Conservation (phyloP, 2,113 vertebrate species). For the Cyanistes caeruleus region DNA sequence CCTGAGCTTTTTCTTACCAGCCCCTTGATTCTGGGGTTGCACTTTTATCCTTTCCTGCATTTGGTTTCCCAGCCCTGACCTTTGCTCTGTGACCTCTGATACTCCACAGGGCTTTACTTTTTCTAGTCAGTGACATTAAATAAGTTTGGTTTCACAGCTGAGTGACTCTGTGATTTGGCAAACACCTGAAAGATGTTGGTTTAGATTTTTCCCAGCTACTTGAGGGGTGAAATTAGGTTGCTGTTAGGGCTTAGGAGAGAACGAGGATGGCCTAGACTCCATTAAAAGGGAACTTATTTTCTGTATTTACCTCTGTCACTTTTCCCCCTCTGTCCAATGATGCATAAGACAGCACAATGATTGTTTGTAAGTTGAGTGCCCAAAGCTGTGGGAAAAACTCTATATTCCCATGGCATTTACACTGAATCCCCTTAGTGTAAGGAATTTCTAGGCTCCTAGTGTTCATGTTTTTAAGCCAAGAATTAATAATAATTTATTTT, state of each 20-base stretch:
- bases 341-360: not conserved
- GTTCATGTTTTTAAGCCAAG: not conserved
- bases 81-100: not conserved
- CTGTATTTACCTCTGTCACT: not conserved
- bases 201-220: not conserved
- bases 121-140: not conserved
- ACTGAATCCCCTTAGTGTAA: not conserved
- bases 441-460: not conserved
- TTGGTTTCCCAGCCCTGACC: not conserved
- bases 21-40: not conserved
- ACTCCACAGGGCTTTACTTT: not conserved
- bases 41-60: not conserved
- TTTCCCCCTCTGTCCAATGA: not conserved
- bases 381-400: not conserved
- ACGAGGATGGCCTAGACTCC: not conserved
- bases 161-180: not conserved
- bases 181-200: not conserved
- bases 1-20: not conserved
- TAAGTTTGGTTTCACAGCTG: not conserved
- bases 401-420: not conserved
- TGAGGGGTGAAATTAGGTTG: not conserved
- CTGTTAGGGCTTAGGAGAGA: not conserved
- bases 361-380: not conserved
- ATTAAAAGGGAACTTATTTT: not conserved
- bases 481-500: not conserved